phyloP scores from a whole-genome alignment of 2,888 invertebrate species.

The Piscicola geometra region DNA sequence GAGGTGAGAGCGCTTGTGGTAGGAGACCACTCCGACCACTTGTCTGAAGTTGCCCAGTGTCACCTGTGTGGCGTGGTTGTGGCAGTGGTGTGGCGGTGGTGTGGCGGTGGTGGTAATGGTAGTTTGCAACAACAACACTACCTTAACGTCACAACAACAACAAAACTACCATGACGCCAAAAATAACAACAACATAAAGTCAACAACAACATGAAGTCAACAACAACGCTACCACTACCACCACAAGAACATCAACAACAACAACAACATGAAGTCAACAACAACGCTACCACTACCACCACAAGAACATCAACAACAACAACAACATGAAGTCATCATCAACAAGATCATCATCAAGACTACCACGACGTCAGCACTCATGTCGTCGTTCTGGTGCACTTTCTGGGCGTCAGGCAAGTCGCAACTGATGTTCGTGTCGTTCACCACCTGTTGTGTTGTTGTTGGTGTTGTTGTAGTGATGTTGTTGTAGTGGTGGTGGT shows the following conservation, averaged over 20 bases:
- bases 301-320: no score
- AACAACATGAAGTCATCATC: no score
- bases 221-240: no score
- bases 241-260: no score
- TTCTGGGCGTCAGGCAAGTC: slow-evolving; percentile 29
- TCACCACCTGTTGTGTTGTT: background rate
- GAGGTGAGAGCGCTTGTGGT: slow-evolving; percentile 21
- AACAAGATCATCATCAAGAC: background rate
- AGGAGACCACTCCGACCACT: slow-evolving; percentile 30
- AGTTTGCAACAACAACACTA: no score
- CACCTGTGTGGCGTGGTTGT: slow-evolving; percentile 24
- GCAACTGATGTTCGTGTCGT: slow-evolving; percentile 30
- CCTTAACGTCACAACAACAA: no score
- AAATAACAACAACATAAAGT: no score
- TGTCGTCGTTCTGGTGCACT: slow-evolving; percentile 21
- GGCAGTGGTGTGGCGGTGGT: background rate
- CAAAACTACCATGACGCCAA: no score
- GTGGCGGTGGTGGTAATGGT: background rate
- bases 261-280: no score
- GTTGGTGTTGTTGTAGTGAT: background rate
- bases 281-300: no score
- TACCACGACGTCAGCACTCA: slow-evolving; percentile 32
- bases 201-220: no score
- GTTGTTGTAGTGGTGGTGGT: background rate
- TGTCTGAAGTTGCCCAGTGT: slow-evolving; percentile 30